Conservation (phyloP, 2,888 invertebrate species). For the Diadegma fenestrale region DNA sequence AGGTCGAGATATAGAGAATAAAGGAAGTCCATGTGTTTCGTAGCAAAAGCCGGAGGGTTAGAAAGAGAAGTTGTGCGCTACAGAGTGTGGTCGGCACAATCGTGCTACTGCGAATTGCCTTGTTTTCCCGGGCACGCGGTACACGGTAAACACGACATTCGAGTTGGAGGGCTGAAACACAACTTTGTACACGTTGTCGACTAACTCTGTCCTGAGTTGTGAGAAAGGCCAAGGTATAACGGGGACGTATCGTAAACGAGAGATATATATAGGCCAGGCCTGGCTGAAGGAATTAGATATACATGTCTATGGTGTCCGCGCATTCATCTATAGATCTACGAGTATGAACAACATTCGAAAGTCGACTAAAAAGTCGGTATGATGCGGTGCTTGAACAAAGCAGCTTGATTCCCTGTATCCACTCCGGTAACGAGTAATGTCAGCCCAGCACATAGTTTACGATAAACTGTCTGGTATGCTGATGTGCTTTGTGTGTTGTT, state of each 20-base stretch:
- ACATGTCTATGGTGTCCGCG: background rate
- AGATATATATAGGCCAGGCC: conserved; percentile 3
- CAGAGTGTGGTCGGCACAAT: conserved; percentile 58
- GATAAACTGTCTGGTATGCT: conserved; percentile 21
- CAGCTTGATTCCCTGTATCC: conserved; percentile 9
- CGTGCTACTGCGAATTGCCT: conserved; percentile 69
- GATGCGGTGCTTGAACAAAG: conserved; percentile 4
- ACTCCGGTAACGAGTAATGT: conserved; percentile 9
- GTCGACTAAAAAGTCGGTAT: conserved; percentile 31
- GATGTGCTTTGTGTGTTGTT: conserved; percentile 34
- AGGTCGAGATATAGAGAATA: conserved; percentile 20
- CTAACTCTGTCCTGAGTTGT: conserved; percentile 45
- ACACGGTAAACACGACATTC: conserved; percentile 68
- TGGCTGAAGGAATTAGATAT: conserved; percentile 1
- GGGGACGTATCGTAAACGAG: conserved; percentile 37
- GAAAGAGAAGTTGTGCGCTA: conserved; percentile 34
- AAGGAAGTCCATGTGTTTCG: conserved; percentile 25
- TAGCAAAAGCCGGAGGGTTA: conserved; percentile 32
- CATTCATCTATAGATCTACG: background rate
- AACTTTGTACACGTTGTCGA: conserved; percentile 67
- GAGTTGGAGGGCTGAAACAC: conserved; percentile 56
- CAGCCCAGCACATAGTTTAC: conserved; percentile 10
- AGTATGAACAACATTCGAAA: background rate
- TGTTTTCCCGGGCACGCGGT: conserved; percentile 67
- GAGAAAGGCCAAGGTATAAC: conserved; percentile 24